These are phyloP conservation scores for Sardina pilchardus DNA, from an alignment of 2,113 vertebrate genomes.

Conservation along the genomic window DNA sequence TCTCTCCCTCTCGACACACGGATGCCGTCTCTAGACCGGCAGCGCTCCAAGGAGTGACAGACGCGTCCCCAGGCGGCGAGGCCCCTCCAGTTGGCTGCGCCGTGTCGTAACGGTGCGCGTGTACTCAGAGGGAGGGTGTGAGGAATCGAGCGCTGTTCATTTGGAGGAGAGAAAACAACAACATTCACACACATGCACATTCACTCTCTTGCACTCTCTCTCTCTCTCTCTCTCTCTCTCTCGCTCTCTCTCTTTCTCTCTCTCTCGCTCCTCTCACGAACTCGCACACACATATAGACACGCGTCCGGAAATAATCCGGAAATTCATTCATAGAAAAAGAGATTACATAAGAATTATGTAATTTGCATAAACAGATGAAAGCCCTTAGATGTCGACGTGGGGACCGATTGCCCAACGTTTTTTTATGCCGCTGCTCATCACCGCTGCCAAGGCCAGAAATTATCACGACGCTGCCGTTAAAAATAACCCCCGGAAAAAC, in stretches of 20 bases:
- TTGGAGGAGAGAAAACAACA: too few relatives aligned
- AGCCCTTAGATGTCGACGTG: not conserved
- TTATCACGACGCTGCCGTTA: not conserved
- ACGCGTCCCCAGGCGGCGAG: too few relatives aligned
- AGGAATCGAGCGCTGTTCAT: too few relatives aligned
- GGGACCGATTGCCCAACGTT: not conserved
- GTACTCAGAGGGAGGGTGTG: too few relatives aligned
- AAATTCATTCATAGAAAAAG: conserved; percentile 14
- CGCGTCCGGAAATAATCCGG: not conserved
- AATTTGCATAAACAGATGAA: not conserved
- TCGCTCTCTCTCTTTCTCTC: too few relatives aligned
- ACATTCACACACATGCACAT: too few relatives aligned
- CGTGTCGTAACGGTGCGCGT: too few relatives aligned
- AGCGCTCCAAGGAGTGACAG: too few relatives aligned
- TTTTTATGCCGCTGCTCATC: not conserved
- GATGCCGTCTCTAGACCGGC: not conserved
- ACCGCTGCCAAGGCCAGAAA: not conserved
- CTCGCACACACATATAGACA: not conserved
- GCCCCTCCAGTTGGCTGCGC: too few relatives aligned
- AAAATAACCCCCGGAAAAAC: not conserved
- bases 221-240: too few relatives aligned
- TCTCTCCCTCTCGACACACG: not conserved
- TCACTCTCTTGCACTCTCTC: too few relatives aligned
- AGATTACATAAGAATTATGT: not conserved
- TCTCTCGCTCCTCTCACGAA: not conserved